Conservation (phyloP, 2,113 vertebrate species). For the Sceloporus tristichus region DNA sequence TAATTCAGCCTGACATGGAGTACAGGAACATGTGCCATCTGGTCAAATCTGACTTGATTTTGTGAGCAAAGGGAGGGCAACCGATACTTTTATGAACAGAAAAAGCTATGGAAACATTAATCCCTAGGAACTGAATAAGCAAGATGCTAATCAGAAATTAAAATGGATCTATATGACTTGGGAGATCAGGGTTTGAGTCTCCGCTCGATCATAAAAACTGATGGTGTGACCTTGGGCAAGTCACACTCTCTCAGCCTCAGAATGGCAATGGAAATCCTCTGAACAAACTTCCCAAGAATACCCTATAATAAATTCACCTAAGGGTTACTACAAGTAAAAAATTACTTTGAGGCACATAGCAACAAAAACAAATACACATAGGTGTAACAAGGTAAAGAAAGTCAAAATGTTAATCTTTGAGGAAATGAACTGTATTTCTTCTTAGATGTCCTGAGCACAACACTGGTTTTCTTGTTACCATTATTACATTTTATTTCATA, state of each 20-base stretch:
- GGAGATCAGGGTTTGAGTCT: too few species aligned
- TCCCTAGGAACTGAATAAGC: conserved; percentile 54
- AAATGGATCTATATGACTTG: conserved; percentile 40
- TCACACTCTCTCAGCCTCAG: too few species aligned
- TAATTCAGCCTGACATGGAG: conserved; percentile 70
- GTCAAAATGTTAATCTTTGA: conserved; percentile 61
- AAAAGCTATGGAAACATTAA: conserved; percentile 54
- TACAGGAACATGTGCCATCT: conserved; percentile 66
- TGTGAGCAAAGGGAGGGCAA: conserved; percentile 70
- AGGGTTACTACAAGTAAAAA: too few species aligned
- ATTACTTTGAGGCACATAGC: too few species aligned
- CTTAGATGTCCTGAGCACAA: conserved; percentile 43
- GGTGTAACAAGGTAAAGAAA: conserved; percentile 23
- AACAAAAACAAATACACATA: not conserved
- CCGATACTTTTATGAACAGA: conserved; percentile 65
- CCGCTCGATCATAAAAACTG: too few species aligned
- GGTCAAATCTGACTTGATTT: conserved; percentile 71
- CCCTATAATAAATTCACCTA: too few species aligned
- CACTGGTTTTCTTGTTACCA: not conserved
- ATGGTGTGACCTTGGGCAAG: too few species aligned
- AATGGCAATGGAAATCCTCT: too few species aligned
- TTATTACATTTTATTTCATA: not conserved
- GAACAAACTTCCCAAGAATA: too few species aligned
- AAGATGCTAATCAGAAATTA: conserved; percentile 70
- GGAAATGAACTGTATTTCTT: conserved; percentile 60